Evolutionary conservation across 2,113 vertebrate genomes (phyloP).

Genomic region (Lepus americanus): DNA sequence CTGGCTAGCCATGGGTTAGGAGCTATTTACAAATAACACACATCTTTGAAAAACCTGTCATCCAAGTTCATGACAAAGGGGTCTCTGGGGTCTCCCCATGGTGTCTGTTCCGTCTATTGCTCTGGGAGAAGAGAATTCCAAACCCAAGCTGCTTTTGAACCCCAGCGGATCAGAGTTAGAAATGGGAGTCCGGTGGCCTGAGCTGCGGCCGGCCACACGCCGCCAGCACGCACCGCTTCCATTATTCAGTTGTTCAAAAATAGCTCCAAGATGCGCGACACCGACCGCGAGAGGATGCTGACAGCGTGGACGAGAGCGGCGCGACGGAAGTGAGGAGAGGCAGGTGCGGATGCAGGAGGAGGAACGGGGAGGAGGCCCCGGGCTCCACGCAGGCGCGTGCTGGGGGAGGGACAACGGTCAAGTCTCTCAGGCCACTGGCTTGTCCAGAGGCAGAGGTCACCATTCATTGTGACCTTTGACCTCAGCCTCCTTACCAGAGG

Average conservation of each 20-base stretch:
- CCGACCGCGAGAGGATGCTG: not conserved
- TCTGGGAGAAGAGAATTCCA: not conserved
- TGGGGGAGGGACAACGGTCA: fast-evolving
- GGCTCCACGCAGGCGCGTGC: fast-evolving
- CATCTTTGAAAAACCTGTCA: not conserved
- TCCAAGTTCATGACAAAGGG: not conserved
- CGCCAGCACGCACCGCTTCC: fast-evolving
- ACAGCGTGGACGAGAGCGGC: not conserved
- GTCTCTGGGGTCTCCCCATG: not conserved
- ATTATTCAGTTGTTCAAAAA: constrained; percentile 1
- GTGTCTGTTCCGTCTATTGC: fast-evolving
- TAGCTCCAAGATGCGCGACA: fast-evolving
- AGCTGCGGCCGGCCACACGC: not conserved
- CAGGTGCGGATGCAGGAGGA: not conserved
- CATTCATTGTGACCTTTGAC: not conserved
- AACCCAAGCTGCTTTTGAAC: not conserved
- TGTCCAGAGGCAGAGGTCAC: not conserved
- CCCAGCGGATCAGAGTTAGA: not conserved
- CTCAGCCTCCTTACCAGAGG: not conserved
- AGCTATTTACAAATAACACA: not conserved
- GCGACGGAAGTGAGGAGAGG: too few relatives aligned
- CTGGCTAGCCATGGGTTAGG: not conserved
- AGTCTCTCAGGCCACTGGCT: not conserved
- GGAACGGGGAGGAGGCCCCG: not conserved
- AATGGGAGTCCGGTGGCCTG: fast-evolving